Evolutionary conservation across 1,140 invertebrate species (phyloP).

Genomic region (Hyphantria cunea): DNA sequence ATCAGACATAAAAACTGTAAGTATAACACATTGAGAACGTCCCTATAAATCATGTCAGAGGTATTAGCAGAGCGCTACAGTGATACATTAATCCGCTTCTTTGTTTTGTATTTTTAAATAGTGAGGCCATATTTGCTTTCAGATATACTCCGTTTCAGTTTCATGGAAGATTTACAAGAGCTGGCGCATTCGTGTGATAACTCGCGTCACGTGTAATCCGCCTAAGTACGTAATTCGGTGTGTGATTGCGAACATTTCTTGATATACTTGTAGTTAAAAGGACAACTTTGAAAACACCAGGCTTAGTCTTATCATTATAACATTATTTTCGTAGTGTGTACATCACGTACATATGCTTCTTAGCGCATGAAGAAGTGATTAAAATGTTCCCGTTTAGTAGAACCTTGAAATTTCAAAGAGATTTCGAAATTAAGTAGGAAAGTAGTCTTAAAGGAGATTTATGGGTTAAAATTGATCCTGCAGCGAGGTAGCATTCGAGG

Average conservation of each 20-base stretch:
- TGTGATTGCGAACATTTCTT: constrained; percentile 69
- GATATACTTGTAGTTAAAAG: constrained; percentile 51
- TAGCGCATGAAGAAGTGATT: constrained; percentile 38
- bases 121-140: constrained; percentile 76
- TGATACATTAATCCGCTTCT: constrained; percentile 78
- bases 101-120: constrained; percentile 80
- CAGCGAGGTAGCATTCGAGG: constrained; percentile 34
- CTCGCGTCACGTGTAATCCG: constrained; percentile 72
- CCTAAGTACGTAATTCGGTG: constrained; percentile 72
- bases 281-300: constrained; percentile 66
- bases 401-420: constrained; percentile 38
- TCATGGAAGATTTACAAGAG: constrained; percentile 70
- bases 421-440: constrained; percentile 34
- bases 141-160: constrained; percentile 74
- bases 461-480: constrained; percentile 44
- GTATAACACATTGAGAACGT: constrained; percentile 61
- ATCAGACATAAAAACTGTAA: constrained; percentile 69
- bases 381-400: constrained; percentile 28
- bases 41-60: constrained; percentile 63
- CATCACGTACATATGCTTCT: constrained; percentile 45
- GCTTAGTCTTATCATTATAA: constrained; percentile 66
- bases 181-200: constrained; percentile 71
- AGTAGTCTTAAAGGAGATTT: constrained; percentile 40
- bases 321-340: constrained; percentile 57
- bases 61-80: constrained; percentile 58